Evolutionary conservation across 2,888 invertebrate species (phyloP).

Genomic region (Mimumesa dahlbomi): DNA sequence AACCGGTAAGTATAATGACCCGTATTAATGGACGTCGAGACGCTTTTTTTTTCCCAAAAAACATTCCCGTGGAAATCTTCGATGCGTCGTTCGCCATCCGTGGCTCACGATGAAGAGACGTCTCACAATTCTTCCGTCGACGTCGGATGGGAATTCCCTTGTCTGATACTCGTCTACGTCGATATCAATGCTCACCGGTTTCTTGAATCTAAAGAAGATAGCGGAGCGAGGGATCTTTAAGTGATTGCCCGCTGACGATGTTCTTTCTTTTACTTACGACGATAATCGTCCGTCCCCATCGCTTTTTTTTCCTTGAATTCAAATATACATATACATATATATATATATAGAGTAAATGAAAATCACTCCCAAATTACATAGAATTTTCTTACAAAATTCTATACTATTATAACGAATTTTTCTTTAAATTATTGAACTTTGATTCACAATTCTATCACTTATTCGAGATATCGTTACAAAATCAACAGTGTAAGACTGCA

Average conservation of each 20-base stretch:
- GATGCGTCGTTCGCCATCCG: constrained; percentile 38
- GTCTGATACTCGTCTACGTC: constrained; percentile 46
- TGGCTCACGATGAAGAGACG: constrained; percentile 30
- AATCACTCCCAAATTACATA: no score
- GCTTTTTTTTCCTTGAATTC: no score
- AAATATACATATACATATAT: no score
- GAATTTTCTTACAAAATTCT: no score
- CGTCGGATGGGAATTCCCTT: constrained; percentile 29
- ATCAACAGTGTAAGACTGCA: no score
- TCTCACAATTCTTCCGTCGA: constrained; percentile 34
- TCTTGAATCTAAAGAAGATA: constrained; percentile 7
- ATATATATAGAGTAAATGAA: no score
- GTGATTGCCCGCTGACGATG: constrained; percentile 59
- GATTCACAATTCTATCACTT: no score
- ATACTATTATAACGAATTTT: no score
- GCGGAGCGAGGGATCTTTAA: constrained; percentile 52
- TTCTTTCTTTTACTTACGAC: constrained; percentile 25
- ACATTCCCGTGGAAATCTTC: constrained; percentile 28
- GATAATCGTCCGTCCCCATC: no score
- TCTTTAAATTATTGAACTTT: no score
- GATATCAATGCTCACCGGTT: constrained; percentile 47
- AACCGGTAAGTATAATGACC: constrained; percentile 52
- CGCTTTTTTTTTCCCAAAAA: constrained; percentile 33
- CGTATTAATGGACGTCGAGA: constrained; percentile 54
- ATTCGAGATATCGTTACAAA: no score